Base-by-base conservation (phyloP, 2,888 invertebrate genomes). In the Corythucha ciliata region DNA sequence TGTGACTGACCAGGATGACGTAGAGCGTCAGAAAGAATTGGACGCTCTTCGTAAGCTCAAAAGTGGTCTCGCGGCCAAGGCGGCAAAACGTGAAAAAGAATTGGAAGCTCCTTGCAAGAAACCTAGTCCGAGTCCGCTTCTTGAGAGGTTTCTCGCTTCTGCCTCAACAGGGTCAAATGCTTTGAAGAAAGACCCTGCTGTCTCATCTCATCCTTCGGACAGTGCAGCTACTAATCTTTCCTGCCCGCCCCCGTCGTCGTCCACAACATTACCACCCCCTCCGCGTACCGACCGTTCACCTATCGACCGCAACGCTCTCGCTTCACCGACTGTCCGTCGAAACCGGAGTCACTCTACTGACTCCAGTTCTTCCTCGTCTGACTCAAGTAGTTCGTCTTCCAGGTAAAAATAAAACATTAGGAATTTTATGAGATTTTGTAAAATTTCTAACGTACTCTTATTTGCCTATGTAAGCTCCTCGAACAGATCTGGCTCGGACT, bases 51-150 rank as follows among this genome's bases (percentile, higher is more conserved):
- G 55, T 62, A 70, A 77, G 56, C 65, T 80, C 7, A 79, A 80
- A 60, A 74, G 77, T 59, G 77, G 78, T 57, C 67, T 77, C 65
- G 75, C 82, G 50, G 74, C 81, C 55, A 82, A 85, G 67, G 84
- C 85, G 2, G 81, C 81, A 62, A 82, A 81, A 63, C n/a, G n/a
- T n/a, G n/a, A n/a, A n/a, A n/a, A n/a, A n/a, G n/a, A n/a, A n/a
- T n/a, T n/a, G n/a, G n/a, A n/a, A n/a, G n/a, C n/a, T n/a, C n/a
- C n/a, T n/a, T n/a, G n/a, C n/a, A n/a, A n/a, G n/a, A n/a, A n/a
- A n/a, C n/a, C n/a, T n/a, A 33, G 33, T 33, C 33, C 14, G 18
- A 33, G 18, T 39, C 47, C 12, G n/a, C 20, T 25, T 18, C 25
- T 24, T 34, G 25, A 45, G 36, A 39, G 27, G 45, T 39, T 16